These are phyloP conservation scores for Lophotis ruficrista DNA, from an alignment of 2,113 vertebrate species.

Conservation along the genomic window DNA sequence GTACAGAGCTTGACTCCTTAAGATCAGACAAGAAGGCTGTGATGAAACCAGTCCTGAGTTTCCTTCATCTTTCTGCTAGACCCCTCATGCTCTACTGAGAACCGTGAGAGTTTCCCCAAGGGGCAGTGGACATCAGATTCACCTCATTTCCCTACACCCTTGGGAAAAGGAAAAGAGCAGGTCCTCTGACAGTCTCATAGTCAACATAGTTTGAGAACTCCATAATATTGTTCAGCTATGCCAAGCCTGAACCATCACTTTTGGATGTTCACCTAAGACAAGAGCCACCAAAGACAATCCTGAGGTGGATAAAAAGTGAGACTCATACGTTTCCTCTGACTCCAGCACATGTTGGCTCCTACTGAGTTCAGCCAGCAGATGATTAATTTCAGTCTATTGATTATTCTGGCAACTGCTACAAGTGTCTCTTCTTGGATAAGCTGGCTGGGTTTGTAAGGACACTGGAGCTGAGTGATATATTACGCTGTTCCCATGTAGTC, in stretches of 20 bases:
- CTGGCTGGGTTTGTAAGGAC: not conserved
- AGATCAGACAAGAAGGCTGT: not conserved
- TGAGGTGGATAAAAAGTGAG: not conserved
- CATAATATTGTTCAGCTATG: too few species aligned
- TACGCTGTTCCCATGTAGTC: not conserved
- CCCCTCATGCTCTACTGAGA: not conserved
- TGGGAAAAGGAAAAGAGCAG: not conserved
- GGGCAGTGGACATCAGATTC: not conserved
- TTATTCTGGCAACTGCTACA: slow-evolving; percentile 3
- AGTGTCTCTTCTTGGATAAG: not conserved
- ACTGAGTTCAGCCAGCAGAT: not conserved
- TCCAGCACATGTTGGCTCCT: not conserved
- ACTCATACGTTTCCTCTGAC: not conserved
- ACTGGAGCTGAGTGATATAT: not conserved
- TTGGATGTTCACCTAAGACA: too few species aligned
- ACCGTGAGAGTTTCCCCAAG: rapidly evolving
- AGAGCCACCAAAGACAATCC: not conserved
- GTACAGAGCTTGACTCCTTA: slow-evolving; percentile 44
- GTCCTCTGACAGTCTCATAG: not conserved
- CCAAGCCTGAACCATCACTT: too few species aligned
- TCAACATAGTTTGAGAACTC: too few species aligned
- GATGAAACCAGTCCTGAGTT: not conserved
- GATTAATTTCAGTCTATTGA: slow-evolving; percentile 43
- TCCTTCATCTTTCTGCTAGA: not conserved
- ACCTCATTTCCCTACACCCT: not conserved